Percentiles rank a stretch among this genome's conserved stretches.
phyloP scores from a whole-genome alignment of 2,113 vertebrate genomes.

The Holacanthus passer region DNA sequence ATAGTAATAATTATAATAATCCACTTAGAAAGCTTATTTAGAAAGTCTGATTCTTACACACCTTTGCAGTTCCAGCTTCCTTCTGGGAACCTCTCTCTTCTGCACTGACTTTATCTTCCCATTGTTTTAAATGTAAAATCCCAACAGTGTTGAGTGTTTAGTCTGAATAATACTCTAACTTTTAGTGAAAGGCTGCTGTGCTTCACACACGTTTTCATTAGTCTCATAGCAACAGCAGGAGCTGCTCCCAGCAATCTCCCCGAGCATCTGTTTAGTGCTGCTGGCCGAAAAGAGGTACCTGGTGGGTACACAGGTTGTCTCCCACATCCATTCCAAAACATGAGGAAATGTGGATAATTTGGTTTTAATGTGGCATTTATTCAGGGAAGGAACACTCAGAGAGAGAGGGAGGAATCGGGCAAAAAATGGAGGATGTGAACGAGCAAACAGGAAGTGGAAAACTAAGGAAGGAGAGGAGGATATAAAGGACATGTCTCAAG shows the following conservation, averaged over 20 bases:
- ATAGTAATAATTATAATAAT: not conserved
- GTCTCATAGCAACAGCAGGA: slow-evolving; percentile 56
- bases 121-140: slow-evolving; percentile 37
- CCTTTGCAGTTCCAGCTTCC: not conserved
- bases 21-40: not conserved
- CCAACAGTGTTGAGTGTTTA: slow-evolving; percentile 12
- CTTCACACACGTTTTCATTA: slow-evolving; percentile 51
- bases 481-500: slow-evolving; percentile 71
- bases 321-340: slow-evolving; percentile 47
- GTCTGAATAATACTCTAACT: slow-evolving; percentile 21
- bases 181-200: slow-evolving; percentile 38
- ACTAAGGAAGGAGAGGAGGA: slow-evolving; percentile 49
- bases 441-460: slow-evolving; percentile 44
- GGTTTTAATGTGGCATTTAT: slow-evolving; percentile 55
- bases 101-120: not conserved
- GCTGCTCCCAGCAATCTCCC: slow-evolving; percentile 35
- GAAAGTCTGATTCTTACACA: slow-evolving; percentile 7
- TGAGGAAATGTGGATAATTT: slow-evolving; percentile 54
- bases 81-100: not conserved
- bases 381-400: slow-evolving; percentile 31
- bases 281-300: slow-evolving; percentile 60
- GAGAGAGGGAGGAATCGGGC: not conserved
- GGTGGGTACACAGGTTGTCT: slow-evolving; percentile 57
- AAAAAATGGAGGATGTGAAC: slow-evolving; percentile 14
- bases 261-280: slow-evolving; percentile 64